Evolutionary conservation across 2,113 vertebrate species (phyloP).

Genomic region (Felis catus): F.catus_Fca126_mat1.0 CM031415.1:178639001-178639500

Average conservation of each 20-base stretch:
- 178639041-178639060: background rate
- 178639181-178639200: background rate
- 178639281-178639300: background rate
- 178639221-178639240: background rate
- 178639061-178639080: background rate
- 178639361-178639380: background rate
- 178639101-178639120: background rate
- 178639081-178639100: background rate
- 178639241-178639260: background rate
- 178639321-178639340: background rate
- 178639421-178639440: background rate
- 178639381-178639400: background rate
- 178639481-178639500: background rate
- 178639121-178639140: background rate
- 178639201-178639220: slow-evolving; percentile 30
- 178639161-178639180: background rate
- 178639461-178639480: slow-evolving; percentile 1
- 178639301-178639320: background rate
- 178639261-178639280: background rate
- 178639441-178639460: background rate
- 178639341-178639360: background rate
- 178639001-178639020: background rate
- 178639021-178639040: background rate
- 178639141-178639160: background rate
- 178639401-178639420: background rate